Evolutionary conservation across 2,888 invertebrate species (phyloP).

Genomic region (Eilema sororculum): DNA sequence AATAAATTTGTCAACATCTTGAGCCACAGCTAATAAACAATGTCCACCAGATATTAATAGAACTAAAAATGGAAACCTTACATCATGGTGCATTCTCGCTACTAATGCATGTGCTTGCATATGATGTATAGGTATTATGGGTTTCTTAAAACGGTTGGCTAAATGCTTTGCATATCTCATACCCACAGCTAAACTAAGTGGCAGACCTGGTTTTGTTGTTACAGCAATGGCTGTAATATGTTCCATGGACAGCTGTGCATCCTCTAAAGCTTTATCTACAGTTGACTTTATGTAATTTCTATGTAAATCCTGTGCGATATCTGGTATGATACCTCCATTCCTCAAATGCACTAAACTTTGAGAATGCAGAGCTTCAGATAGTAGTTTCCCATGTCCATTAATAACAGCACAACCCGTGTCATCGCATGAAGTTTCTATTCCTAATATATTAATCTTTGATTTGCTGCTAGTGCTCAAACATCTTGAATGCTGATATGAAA

Average conservation of each 20-base stretch:
- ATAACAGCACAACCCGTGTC: slow-evolving; percentile 98
- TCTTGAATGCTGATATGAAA: slow-evolving; percentile 22
- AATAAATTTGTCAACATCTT: slow-evolving; percentile 91
- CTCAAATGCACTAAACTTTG: slow-evolving; percentile 92
- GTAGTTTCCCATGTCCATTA: slow-evolving; percentile 89
- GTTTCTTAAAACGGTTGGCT: slow-evolving; percentile 89
- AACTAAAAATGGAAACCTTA: slow-evolving; percentile 95
- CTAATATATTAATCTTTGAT: slow-evolving; percentile 86
- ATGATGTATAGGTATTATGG: slow-evolving; percentile 98
- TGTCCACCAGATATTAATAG: slow-evolving; percentile 98
- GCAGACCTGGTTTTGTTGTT: slow-evolving; percentile 94
- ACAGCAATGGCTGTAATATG: slow-evolving; percentile 96
- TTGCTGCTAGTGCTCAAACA: slow-evolving; percentile 11
- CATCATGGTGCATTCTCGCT: slow-evolving; percentile 90
- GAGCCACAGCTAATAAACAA: slow-evolving; percentile 92
- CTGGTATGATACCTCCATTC: slow-evolving; percentile 96
- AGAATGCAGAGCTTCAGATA: slow-evolving; percentile 94
- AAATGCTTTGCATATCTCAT: slow-evolving; percentile 94
- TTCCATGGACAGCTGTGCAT: slow-evolving; percentile 87
- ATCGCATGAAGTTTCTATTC: slow-evolving; percentile 99
- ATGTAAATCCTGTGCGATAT: slow-evolving; percentile 94
- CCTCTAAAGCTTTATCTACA: slow-evolving; percentile 89
- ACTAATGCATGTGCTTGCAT: slow-evolving; percentile 99
- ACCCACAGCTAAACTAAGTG: slow-evolving; percentile 93
- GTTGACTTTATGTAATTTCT: slow-evolving; percentile 91